These are phyloP conservation scores for Sylvicapra grimmia DNA, from an alignment of 2,113 vertebrate genomes.

Conservation along the genomic window DNA sequence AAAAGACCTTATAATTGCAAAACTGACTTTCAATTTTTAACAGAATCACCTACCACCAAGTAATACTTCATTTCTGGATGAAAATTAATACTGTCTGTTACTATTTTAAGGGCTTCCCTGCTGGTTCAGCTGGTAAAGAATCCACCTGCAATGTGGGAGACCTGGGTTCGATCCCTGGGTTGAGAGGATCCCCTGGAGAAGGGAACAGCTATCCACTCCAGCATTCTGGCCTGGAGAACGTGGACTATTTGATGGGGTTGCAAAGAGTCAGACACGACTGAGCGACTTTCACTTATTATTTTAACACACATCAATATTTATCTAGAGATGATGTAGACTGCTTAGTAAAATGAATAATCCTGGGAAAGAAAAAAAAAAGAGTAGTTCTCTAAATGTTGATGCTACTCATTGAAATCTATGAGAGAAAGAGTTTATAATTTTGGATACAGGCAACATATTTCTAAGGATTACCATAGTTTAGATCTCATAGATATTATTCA, in stretches of 20 bases:
- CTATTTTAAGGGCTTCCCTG: slow-evolving; percentile 38
- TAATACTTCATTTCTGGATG: slow-evolving; percentile 66
- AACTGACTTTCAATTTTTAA: slow-evolving; percentile 65
- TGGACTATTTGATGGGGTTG: background rate
- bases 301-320: slow-evolving; percentile 42
- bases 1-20: slow-evolving; percentile 56
- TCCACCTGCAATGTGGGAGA: background rate
- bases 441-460: background rate
- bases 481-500: background rate
- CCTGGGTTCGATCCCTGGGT: background rate
- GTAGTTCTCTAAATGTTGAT: slow-evolving; percentile 48
- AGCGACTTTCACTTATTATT: slow-evolving; percentile 44
- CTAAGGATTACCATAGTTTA: background rate
- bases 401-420: slow-evolving; percentile 3
- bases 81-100: slow-evolving; percentile 69
- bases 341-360: slow-evolving; percentile 58
- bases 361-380: slow-evolving; percentile 56
- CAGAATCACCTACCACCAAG: slow-evolving; percentile 43
- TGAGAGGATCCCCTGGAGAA: background rate
- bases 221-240: background rate
- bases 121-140: background rate
- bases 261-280: background rate
- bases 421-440: slow-evolving; percentile 20
- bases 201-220: background rate
- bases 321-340: slow-evolving; percentile 47